Evolutionary conservation across 37 sponge, comb jelly and placozoan species (phyloP), one percentile per base, ranked within the genome.

Genomic region (Oopsacas minuta): DNA sequence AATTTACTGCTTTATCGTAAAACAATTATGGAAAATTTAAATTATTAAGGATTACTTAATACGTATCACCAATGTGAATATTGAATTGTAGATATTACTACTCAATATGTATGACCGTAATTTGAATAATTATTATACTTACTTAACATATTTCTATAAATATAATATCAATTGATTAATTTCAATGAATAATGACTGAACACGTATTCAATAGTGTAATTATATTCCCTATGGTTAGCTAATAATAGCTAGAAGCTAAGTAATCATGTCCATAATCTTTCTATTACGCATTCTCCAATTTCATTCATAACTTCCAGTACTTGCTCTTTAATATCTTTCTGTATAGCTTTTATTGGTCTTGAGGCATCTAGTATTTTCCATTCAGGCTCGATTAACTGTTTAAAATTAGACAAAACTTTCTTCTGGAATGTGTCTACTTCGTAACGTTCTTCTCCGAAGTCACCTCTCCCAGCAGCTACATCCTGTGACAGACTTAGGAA

Each of bases 381-480:
- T 23, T 61, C 39, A 0, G 30, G 32, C 3, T 87, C 89, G 25
- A 52, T 61, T 37, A 95, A 82, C 5, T 30, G 35, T 36, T 91
- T 81, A 81, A 86, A 94, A 51, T 84, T 81, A 17, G 83, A 37
- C 35, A 38, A 36, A 15, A 90, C 95, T 23, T 81, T 28, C n/a
- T 81, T 5, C 52, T 95, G 95, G 39, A 95, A 91, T 3, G 51
- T 75, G 1, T 81, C 52, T 39, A 84, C 84, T 37, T 95, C 95
- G 85, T 95, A 95, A 0, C 95, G 88, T 82, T 95, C 95, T n/a
- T 25, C 83, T 0, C 95, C 95, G 88, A 84, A 95, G 37, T 81
- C 75, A 1, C 52, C 87, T 51, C 95, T 84, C 35, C 85, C 23
- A 81, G 83, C 38, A 22, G 94, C 94, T 12, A 46, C 90, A 36